Percentiles rank a stretch among this genome's conserved stretches.
phyloP scores from a whole-genome alignment of 2,888 invertebrate species.

The Ormyrus pomaceus region DNA sequence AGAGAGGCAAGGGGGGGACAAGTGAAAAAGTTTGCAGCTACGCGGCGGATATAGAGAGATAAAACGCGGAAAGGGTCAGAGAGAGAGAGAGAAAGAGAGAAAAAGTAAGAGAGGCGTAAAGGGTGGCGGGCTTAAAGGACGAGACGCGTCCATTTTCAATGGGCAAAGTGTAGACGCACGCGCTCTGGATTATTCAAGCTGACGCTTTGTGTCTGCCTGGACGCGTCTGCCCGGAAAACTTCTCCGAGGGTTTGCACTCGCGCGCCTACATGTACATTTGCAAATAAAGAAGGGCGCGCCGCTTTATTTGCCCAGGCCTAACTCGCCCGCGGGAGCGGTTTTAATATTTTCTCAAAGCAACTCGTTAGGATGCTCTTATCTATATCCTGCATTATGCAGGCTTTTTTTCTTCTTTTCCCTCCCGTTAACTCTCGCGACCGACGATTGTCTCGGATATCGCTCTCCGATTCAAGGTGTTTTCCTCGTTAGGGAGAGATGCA shows the following conservation, averaged over 20 bases:
- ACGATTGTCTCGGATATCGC: constrained; percentile 25
- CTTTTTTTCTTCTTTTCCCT: constrained; percentile 13
- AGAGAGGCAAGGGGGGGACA: constrained; percentile 32
- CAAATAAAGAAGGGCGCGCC: constrained; percentile 22
- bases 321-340: constrained; percentile 55
- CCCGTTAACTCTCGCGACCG: background rate
- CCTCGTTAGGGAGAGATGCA: constrained; percentile 5
- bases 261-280: constrained; percentile 13
- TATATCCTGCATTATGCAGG: constrained; percentile 23
- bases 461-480: constrained; percentile 24
- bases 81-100: constrained; percentile 29
- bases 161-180: background rate
- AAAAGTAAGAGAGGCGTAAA: background rate
- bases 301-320: constrained; percentile 40
- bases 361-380: constrained; percentile 59
- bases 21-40: constrained; percentile 28
- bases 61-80: constrained; percentile 31
- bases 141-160: constrained; percentile 30
- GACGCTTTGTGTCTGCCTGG: constrained; percentile 16
- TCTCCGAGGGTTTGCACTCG: constrained; percentile 2
- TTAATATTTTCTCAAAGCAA: constrained; percentile 59
- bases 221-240: constrained; percentile 38
- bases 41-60: constrained; percentile 31
- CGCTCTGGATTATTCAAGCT: constrained; percentile 38
- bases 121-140: background rate